phyloP scores from a whole-genome alignment of 2,888 invertebrate genomes.

The Tenthredo livida region DNA sequence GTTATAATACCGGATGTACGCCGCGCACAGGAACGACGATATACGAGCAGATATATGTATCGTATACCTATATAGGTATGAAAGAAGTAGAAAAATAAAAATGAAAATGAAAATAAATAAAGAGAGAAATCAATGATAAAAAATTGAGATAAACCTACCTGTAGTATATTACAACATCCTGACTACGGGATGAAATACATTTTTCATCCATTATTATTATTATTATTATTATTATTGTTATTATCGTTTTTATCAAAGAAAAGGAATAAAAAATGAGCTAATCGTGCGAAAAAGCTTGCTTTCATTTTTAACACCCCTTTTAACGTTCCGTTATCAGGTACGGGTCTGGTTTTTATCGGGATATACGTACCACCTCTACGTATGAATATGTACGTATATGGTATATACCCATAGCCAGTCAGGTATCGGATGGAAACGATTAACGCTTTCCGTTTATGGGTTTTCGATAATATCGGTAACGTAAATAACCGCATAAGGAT shows the following conservation, averaged over 20 bases:
- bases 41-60: background rate
- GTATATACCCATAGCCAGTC: background rate
- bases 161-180: too few species aligned
- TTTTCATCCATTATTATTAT: background rate
- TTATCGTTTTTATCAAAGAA: background rate
- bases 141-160: too few species aligned
- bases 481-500: background rate
- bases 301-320: background rate
- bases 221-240: background rate
- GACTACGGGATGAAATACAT: too few species aligned
- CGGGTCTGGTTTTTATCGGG: background rate
- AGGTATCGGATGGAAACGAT: background rate
- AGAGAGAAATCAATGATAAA: background rate
- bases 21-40: background rate
- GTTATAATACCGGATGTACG: background rate
- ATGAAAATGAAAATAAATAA: background rate
- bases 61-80: background rate
- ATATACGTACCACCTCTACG: background rate
- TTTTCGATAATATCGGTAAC: constrained; percentile 28
- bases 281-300: background rate
- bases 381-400: background rate
- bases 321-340: background rate
- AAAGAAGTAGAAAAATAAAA: background rate
- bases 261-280: background rate
- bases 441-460: constrained; percentile 32